Conservation (phyloP, 2,113 vertebrate genomes). For the Campylomormyrus tamandua region DNA sequence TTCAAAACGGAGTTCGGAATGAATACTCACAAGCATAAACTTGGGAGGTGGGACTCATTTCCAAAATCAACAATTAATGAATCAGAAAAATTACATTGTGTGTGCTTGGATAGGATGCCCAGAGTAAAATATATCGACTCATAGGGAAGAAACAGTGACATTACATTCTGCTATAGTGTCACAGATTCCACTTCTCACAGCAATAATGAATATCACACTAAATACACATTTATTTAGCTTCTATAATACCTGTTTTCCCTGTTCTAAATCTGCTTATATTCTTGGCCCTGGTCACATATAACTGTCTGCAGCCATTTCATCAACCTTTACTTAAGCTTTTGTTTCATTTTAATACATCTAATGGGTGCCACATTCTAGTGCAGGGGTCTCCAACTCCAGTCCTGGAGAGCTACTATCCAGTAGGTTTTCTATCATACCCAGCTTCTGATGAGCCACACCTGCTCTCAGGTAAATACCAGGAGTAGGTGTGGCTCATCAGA, state of each 20-base stretch:
- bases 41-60: background rate
- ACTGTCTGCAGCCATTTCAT: background rate
- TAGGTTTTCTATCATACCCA: too few relatives aligned
- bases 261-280: background rate
- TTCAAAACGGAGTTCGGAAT: background rate
- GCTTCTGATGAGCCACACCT: too few relatives aligned
- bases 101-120: background rate
- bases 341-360: constrained; percentile 23
- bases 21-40: background rate
- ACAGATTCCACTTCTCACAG: background rate
- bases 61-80: background rate
- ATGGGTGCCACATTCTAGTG: constrained; percentile 24
- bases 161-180: background rate
- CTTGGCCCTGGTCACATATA: background rate
- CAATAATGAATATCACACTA: background rate
- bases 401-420: too few relatives aligned
- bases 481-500: too few relatives aligned
- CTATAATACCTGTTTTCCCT: background rate
- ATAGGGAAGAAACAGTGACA: background rate
- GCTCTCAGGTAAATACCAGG: too few relatives aligned
- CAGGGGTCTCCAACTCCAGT: background rate
- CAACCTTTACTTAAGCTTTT: background rate
- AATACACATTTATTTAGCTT: background rate
- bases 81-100: background rate
- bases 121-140: background rate